Percentiles rank a stretch among this genome's conserved stretches.
These are phyloP conservation scores for Delphinus delphis DNA, from an alignment of 2,113 vertebrate genomes.

Conservation along the genomic window DNA sequence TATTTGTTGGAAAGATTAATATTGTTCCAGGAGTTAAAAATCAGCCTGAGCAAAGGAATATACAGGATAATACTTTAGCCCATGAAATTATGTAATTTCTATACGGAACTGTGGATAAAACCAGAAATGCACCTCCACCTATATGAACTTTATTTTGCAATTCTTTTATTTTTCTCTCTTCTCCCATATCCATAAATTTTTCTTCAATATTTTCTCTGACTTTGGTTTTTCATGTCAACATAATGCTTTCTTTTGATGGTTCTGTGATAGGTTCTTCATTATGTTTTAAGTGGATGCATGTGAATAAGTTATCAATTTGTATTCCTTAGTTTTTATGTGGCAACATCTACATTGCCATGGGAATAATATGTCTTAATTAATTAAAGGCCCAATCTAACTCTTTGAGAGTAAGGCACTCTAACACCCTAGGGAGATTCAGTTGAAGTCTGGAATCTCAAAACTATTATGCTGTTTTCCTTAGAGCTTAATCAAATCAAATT, in stretches of 20 bases:
- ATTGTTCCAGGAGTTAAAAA: not conserved
- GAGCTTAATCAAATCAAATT: conserved; percentile 7
- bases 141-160: not conserved
- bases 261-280: not conserved
- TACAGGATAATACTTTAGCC: not conserved
- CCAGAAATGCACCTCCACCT: not conserved
- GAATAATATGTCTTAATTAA: conserved; percentile 40
- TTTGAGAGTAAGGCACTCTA: not conserved
- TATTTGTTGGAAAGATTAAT: not conserved
- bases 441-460: conserved; percentile 1
- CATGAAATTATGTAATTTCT: not conserved
- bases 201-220: not conserved
- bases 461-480: not conserved
- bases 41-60: not conserved
- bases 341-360: not conserved
- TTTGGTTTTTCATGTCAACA: not conserved
- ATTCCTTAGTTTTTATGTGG: conserved; percentile 22
- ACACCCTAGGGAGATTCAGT: not conserved
- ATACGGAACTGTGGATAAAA: not conserved
- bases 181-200: not conserved
- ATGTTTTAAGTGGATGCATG: not conserved
- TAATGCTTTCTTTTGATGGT: not conserved
- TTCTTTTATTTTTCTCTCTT: not conserved
- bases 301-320: conserved; percentile 5
- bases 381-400: conserved; percentile 3